Conservation (phyloP, 2,888 invertebrate genomes). For the Apantesis nais region DNA sequence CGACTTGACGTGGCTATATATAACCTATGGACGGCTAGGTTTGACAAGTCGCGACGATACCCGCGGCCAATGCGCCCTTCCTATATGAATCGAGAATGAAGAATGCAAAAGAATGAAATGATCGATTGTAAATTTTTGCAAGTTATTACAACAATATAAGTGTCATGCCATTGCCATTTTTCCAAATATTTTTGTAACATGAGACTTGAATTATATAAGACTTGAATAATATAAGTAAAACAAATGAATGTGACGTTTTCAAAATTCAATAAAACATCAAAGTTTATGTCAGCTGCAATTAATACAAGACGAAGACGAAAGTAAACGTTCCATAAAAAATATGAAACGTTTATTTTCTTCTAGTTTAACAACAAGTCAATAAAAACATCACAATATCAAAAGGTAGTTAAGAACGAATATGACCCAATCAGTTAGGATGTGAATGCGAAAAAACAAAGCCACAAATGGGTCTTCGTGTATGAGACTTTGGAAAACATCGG, state of each 20-base stretch:
- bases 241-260: neutral
- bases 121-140: constrained; percentile 6
- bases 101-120: constrained; percentile 10
- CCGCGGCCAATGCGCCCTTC: constrained; percentile 31
- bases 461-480: neutral
- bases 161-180: neutral
- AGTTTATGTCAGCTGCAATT: neutral
- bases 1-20: constrained; percentile 64
- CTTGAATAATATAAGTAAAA: neutral
- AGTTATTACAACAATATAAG: neutral
- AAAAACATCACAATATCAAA: no score
- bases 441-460: neutral
- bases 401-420: no score
- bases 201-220: no score
- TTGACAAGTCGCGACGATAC: constrained; percentile 50
- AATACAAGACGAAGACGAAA: no score
- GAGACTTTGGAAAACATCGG: no score
- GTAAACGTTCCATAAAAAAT: no score
- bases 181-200: neutral
- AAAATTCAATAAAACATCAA: neutral
- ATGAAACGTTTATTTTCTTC: neutral
- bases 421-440: no score
- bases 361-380: neutral
- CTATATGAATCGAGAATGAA: constrained; percentile 39
- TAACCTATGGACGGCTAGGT: constrained; percentile 55